Percentiles rank a stretch among this genome's conserved stretches.
These are phyloP conservation scores for Lycocorax pyrrhopterus DNA, from an alignment of 2,113 vertebrate genomes.

Conservation along the genomic window DNA sequence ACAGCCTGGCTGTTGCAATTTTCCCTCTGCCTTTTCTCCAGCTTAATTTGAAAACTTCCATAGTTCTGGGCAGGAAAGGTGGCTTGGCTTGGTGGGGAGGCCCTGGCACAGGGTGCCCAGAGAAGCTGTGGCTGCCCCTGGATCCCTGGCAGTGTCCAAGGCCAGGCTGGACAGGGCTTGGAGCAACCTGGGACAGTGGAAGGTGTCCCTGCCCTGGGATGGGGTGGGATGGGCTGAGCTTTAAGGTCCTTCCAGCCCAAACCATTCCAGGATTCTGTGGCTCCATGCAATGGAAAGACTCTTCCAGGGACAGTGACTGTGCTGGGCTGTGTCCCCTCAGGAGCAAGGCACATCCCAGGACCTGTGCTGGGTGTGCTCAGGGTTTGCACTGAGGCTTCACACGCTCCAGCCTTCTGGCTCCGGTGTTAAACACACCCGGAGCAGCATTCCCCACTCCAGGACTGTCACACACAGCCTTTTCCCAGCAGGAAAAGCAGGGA, in stretches of 20 bases:
- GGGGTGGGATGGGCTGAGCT: accelerated
- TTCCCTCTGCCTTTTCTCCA: background rate
- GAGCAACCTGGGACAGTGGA: accelerated
- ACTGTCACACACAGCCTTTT: accelerated
- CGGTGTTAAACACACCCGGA: accelerated
- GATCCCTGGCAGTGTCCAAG: background rate
- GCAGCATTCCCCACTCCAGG: no score
- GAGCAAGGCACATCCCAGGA: background rate
- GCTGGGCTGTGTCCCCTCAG: background rate
- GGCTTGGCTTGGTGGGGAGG: background rate
- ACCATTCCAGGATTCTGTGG: background rate
- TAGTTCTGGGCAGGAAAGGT: background rate
- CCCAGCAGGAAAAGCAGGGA: background rate
- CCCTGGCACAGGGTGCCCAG: background rate
- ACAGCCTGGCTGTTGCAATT: background rate
- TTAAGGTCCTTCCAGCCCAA: background rate
- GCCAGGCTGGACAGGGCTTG: accelerated
- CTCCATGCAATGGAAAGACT: background rate
- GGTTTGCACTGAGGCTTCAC: background rate
- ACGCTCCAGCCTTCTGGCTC: background rate
- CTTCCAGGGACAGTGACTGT: background rate
- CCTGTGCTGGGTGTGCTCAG: background rate
- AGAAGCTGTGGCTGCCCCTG: background rate
- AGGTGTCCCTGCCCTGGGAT: background rate
- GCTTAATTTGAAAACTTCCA: background rate